These are phyloP conservation scores for Phalera bucephala DNA, from an alignment of 2,888 invertebrate genomes.

Conservation along the genomic window DNA sequence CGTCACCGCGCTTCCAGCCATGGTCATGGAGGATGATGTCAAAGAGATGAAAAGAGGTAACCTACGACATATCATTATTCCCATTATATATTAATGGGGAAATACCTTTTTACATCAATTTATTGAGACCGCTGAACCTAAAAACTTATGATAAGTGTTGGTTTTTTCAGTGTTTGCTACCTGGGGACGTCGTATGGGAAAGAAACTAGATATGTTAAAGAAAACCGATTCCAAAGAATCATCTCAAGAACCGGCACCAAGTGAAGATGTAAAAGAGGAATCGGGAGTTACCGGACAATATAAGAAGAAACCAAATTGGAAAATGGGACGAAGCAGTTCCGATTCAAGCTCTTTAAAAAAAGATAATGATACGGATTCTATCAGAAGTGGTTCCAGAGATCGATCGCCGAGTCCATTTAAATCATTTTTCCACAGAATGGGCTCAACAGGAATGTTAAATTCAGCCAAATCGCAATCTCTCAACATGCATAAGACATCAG, in stretches of 20 bases:
- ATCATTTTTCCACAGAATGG: slow-evolving; percentile 89
- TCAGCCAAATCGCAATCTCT: slow-evolving; percentile 77
- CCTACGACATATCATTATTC: background rate
- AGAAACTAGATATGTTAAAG: slow-evolving; percentile 88
- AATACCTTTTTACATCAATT: slow-evolving; percentile 16
- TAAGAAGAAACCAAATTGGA: slow-evolving; percentile 83
- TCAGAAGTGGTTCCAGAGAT: slow-evolving; percentile 74
- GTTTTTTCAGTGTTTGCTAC: slow-evolving; percentile 85
- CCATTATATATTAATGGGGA: background rate
- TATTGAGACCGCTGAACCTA: too few species aligned
- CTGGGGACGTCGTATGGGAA: slow-evolving; percentile 91
- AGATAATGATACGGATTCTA: slow-evolving; percentile 75
- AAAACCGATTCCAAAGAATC: slow-evolving; percentile 85
- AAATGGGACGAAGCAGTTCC: slow-evolving; percentile 81
- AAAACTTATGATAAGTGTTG: too few species aligned
- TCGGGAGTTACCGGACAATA: slow-evolving; percentile 66
- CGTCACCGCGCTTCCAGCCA: slow-evolving; percentile 90
- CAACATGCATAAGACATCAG: slow-evolving; percentile 59
- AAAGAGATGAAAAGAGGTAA: slow-evolving; percentile 84
- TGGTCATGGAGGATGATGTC: slow-evolving; percentile 88
- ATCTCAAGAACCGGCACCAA: slow-evolving; percentile 54
- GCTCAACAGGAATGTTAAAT: slow-evolving; percentile 89
- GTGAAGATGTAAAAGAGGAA: slow-evolving; percentile 53
- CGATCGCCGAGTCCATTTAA: slow-evolving; percentile 86
- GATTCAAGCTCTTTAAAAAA: slow-evolving; percentile 71